A percentile compares a stretch with the other conserved stretches of the same genome.
Conservation (phyloP, 2,797 vertebrate species). For the Thaleichthys pacificus region DNA sequence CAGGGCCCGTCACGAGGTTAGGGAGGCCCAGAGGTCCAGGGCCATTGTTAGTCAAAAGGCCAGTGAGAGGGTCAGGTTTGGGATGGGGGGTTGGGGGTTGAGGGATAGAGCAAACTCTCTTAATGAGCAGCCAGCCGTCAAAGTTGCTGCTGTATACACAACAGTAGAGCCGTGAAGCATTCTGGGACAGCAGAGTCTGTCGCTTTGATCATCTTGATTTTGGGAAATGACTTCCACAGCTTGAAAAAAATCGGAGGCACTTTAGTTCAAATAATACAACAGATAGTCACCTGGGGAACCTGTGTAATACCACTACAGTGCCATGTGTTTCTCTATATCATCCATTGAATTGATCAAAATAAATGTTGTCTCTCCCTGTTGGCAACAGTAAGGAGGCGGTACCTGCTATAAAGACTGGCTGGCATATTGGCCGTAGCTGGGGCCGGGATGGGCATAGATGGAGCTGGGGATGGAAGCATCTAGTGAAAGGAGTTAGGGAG, state of each 20-base stretch:
- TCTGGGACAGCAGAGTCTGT: slow-evolving; percentile 28
- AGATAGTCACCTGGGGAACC: too few species aligned
- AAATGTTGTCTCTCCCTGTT: neutral
- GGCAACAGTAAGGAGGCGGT: slow-evolving; percentile 58
- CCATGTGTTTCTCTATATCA: too few species aligned
- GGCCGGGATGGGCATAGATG: slow-evolving; percentile 80
- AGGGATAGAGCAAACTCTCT: slow-evolving; percentile 44
- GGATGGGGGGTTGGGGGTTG: slow-evolving; percentile 17
- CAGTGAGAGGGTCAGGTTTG: slow-evolving; percentile 49
- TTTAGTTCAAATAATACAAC: neutral
- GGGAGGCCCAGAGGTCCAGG: slow-evolving; percentile 55
- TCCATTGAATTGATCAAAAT: too few species aligned
- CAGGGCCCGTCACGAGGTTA: slow-evolving; percentile 61
- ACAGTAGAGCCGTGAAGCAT: slow-evolving; percentile 41
- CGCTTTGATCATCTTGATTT: slow-evolving; percentile 22
- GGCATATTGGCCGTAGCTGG: slow-evolving; percentile 83
- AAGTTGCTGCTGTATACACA: slow-evolving; percentile 53
- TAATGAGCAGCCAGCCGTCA: slow-evolving; percentile 67
- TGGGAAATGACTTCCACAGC: neutral
- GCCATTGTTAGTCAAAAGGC: slow-evolving; percentile 66
- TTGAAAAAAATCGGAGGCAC: neutral
- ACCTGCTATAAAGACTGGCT: slow-evolving; percentile 90
- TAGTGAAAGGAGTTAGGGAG: too few species aligned
- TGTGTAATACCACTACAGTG: neutral
- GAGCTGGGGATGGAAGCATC: slow-evolving; percentile 87